Evolutionary conservation across 2,797 vertebrate species (phyloP).

Genomic region (Coregonus sp.): DNA sequence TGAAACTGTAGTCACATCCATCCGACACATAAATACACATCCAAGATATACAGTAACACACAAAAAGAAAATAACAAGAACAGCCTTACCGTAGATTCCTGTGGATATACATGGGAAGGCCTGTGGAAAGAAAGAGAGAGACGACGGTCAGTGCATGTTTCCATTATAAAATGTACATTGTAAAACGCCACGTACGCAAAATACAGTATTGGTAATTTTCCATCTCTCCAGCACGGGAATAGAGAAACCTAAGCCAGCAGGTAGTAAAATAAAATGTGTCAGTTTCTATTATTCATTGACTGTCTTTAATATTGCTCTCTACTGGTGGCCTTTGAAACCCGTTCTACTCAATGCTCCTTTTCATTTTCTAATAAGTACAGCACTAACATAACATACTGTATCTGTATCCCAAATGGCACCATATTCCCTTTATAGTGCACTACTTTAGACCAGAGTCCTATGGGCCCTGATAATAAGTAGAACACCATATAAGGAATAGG

Average conservation of each 20-base stretch:
- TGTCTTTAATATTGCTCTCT: conserved; percentile 7
- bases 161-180: background rate
- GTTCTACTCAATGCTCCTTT: conserved; percentile 10
- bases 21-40: background rate
- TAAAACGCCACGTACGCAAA: background rate
- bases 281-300: background rate
- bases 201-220: background rate
- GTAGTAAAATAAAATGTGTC: background rate
- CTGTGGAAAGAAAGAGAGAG: conserved; percentile 76
- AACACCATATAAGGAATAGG: too few species aligned
- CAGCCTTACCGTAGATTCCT: conserved; percentile 94
- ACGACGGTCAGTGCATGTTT: conserved; percentile 40
- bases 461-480: too few species aligned
- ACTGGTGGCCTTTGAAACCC: conserved; percentile 4
- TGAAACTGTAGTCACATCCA: background rate
- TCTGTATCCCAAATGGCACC: too few species aligned
- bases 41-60: background rate
- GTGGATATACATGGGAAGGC: conserved; percentile 99
- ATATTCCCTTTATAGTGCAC: too few species aligned
- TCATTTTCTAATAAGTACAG: conserved; percentile 29
- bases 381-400: too few species aligned
- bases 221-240: background rate
- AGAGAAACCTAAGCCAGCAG: too few species aligned
- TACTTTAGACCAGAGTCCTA: too few species aligned
- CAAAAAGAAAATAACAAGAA: background rate